Base-by-base conservation (phyloP, 2,888 invertebrate genomes). In the Mycogona germanica region DNA sequence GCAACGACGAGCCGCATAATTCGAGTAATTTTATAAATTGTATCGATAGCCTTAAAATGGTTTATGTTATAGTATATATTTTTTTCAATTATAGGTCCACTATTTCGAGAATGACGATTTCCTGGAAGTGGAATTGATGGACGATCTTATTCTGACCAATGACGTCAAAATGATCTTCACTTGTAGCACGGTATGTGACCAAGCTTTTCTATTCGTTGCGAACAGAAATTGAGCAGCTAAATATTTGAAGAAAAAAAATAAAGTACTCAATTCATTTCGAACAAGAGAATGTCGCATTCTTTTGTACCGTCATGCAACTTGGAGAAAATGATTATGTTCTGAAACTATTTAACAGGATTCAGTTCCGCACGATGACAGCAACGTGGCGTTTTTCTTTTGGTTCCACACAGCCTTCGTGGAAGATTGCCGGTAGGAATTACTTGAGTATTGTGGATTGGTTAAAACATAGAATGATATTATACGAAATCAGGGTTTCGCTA, bases 361-460 rank as follows among this genome's bases (percentile, higher is more conserved):
- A 7, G 51, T 73, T 42, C 73, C 74, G 6, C 66, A 64, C 59
- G 70, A 70, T 6, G 73, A 72, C 63, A 73, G 73, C 61, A 66
- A 73, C 54, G 71, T 72, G 62, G 70, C 72, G n/a, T 73, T 73
- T 62, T 74, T 70, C 62, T 72, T 73, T 60, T 74, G 74, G 73
- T 74, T 74, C 62, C 68, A 74, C 58, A 73, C 73, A n/a, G 65
- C 68, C 35, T 74, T 74, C 55, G 64, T 74, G 35, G 67, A 69
- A 57, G 61, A 68, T 47, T 63, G 67, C 57, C 66, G 62, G 70
- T 70, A n/a, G n/a, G n/a, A n/a, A n/a, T n/a, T n/a, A n/a, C n/a
- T n/a, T n/a, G n/a, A n/a, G n/a, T n/a, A n/a, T n/a, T n/a, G n/a
- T n/a, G n/a, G n/a, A n/a, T n/a, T n/a, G n/a, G n/a, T n/a, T n/a